A percentile compares a stretch with the other conserved stretches of the same genome.
These are phyloP conservation scores for Grus americana DNA, from an alignment of 2,113 vertebrate species.

Conservation along the genomic window DNA sequence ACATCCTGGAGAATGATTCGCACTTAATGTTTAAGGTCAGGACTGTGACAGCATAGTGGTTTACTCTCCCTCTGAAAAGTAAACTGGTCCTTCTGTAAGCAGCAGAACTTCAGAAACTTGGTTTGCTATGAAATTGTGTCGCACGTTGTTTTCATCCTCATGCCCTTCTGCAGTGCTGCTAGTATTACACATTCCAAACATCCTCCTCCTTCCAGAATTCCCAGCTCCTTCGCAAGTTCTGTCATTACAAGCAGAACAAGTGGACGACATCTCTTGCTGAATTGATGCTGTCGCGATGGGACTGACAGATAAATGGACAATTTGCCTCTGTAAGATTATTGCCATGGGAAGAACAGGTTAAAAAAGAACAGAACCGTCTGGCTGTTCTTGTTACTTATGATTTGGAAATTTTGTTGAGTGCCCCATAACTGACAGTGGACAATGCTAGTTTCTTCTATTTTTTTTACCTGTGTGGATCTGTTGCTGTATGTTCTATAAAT, in stretches of 20 bases:
- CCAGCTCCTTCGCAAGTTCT: neutral
- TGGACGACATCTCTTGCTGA: neutral
- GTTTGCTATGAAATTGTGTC: neutral
- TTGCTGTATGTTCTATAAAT: neutral
- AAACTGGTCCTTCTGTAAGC: neutral
- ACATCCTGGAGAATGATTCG: neutral
- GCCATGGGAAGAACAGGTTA: neutral
- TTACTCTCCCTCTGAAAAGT: neutral
- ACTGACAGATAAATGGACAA: neutral
- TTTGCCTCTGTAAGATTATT: neutral
- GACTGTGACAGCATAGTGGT: neutral
- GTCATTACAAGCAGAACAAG: neutral
- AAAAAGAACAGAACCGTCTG: neutral
- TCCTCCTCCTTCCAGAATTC: neutral
- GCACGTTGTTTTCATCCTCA: neutral
- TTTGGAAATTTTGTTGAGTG: neutral
- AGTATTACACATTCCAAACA: neutral
- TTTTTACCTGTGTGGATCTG: neutral
- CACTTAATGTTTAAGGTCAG: neutral
- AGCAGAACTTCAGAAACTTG: neutral
- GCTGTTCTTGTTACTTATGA: neutral
- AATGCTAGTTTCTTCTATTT: neutral
- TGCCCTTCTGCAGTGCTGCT: neutral
- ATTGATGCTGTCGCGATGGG: neutral
- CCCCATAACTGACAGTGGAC: fast-evolving